phyloP scores from a whole-genome alignment of 2,113 vertebrate genomes.

The Atlantisia rogersi region DNA sequence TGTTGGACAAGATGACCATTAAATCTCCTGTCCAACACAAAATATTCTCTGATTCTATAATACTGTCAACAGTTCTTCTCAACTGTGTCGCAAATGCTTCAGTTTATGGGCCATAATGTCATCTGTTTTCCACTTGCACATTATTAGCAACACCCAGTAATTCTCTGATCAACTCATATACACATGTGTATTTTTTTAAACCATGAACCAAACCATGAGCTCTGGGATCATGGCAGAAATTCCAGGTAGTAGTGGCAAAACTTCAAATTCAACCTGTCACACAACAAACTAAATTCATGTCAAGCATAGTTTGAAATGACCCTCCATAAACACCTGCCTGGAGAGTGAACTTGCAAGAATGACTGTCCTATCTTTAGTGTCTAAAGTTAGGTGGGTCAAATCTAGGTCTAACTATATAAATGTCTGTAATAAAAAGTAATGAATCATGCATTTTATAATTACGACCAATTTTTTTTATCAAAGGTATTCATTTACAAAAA shows the following conservation, averaged over 20 bases:
- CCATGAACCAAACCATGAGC: background rate
- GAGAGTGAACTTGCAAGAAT: background rate
- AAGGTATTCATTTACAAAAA: background rate
- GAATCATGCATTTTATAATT: background rate
- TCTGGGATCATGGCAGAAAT: background rate
- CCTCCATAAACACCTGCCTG: background rate
- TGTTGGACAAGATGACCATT: too few species aligned
- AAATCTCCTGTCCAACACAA: too few species aligned
- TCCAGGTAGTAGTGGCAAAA: background rate
- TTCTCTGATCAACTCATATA: background rate
- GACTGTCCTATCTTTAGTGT: background rate
- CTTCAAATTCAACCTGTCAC: background rate
- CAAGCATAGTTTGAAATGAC: background rate
- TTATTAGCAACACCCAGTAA: background rate
- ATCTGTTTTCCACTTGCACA: background rate
- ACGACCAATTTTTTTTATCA: background rate
- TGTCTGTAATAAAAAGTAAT: background rate
- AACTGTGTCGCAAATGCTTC: background rate
- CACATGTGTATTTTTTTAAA: background rate
- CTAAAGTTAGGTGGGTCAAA: background rate
- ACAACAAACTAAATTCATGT: background rate
- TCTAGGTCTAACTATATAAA: background rate
- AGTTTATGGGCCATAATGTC: background rate
- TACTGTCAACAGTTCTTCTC: background rate
- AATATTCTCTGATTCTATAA: background rate